These are phyloP conservation scores for Caenorhabditis sp. DNA, from an alignment of 2,888 invertebrate genomes.

Conservation along the genomic window DNA sequence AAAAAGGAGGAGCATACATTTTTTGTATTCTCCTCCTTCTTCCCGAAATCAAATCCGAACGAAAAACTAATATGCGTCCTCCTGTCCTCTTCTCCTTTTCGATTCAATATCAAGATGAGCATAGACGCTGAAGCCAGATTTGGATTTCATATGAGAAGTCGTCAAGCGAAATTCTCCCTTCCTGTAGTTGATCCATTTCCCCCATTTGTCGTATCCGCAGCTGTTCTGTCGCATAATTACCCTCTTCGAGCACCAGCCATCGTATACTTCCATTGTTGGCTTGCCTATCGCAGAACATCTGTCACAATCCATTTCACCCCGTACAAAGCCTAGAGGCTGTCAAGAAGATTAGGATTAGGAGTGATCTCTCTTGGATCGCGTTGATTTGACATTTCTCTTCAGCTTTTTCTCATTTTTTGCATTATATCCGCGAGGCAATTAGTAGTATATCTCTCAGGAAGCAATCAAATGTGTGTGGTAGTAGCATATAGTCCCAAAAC, in stretches of 20 bases:
- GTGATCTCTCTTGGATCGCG: slow-evolving; percentile 1
- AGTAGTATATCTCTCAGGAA: background rate
- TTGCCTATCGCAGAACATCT: slow-evolving; percentile 26
- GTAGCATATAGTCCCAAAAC: background rate
- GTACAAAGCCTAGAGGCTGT: background rate
- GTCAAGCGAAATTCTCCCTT: background rate
- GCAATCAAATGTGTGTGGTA: background rate
- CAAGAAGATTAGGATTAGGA: slow-evolving; percentile 2
- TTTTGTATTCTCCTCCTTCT: too few relatives aligned
- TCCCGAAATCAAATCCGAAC: too few relatives aligned
- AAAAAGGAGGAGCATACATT: too few relatives aligned
- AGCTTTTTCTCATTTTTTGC: background rate
- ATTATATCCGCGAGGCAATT: too few relatives aligned
- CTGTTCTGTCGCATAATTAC: slow-evolving; percentile 34
- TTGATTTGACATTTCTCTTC: background rate
- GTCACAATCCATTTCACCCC: slow-evolving; percentile 17
- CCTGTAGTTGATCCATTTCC: background rate
- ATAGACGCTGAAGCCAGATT: too few relatives aligned
- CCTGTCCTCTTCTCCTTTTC: background rate
- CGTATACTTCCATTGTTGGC: background rate
- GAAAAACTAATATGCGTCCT: background rate
- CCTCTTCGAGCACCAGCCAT: slow-evolving; percentile 14
- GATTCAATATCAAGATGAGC: background rate
- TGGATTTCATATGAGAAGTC: background rate
- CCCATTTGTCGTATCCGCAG: slow-evolving; percentile 16